Evolutionary conservation across 2,888 invertebrate species (phyloP).

Genomic region (Tubiluchus corallicola): DNA sequence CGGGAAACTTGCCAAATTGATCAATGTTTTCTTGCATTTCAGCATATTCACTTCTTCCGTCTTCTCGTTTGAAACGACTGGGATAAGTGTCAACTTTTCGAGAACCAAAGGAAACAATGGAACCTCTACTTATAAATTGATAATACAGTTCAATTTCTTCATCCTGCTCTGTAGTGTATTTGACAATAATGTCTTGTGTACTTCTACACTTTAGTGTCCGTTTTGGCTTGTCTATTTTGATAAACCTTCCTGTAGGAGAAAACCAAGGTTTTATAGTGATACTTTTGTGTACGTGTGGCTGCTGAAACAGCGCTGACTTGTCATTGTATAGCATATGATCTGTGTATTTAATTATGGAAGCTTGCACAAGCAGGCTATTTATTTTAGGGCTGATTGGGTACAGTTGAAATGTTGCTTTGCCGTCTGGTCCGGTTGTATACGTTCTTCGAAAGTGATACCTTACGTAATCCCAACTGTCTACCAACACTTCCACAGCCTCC

Average conservation of each 20-base stretch:
- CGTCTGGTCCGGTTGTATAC: neutral
- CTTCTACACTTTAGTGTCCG: neutral
- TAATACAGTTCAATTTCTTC: neutral
- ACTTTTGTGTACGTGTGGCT: slow-evolving; percentile 1
- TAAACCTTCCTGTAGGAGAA: neutral
- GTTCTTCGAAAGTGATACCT: neutral
- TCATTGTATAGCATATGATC: neutral
- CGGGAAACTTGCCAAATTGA: neutral
- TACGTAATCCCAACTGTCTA: neutral
- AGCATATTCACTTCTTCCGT: neutral
- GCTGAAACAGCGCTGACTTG: neutral
- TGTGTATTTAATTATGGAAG: neutral
- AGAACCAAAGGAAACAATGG: neutral
- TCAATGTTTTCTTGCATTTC: neutral
- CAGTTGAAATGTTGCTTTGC: neutral
- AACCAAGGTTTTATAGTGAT: neutral
- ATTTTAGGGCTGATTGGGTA: neutral
- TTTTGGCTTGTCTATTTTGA: neutral
- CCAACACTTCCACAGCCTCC: neutral
- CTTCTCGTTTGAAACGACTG: neutral
- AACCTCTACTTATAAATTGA: neutral
- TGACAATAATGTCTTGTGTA: neutral
- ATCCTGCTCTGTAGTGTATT: neutral
- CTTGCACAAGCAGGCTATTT: neutral
- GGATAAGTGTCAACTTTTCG: neutral